Percentiles rank a stretch among this genome's conserved stretches.
Conservation (phyloP, 2,113 vertebrate species). For the Rhipidura dahli region DNA sequence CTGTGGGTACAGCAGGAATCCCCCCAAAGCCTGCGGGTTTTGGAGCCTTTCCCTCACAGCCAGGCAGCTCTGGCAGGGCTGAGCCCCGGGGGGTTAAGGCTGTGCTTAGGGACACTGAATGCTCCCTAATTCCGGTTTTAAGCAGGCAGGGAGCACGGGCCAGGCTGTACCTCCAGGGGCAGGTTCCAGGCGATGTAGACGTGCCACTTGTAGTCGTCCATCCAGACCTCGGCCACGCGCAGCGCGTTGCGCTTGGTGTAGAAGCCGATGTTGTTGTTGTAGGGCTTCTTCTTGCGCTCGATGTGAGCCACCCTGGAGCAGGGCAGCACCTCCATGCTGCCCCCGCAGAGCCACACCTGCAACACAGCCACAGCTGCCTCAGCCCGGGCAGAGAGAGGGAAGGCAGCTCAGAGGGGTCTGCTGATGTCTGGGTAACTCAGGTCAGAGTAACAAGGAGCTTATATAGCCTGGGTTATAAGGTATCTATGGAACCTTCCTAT, state of each 20-base stretch:
- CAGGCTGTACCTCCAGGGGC: conserved; percentile 83
- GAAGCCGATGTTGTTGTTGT: conserved; percentile 92
- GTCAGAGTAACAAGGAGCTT: no score
- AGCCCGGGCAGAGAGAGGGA: background rate
- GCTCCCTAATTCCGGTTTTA: background rate
- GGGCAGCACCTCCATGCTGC: conserved; percentile 97
- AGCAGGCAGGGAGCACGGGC: fast-evolving
- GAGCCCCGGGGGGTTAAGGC: fast-evolving
- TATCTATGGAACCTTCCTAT: no score
- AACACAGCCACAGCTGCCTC: background rate
- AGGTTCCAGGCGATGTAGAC: conserved; percentile 98
- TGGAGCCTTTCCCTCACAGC: background rate
- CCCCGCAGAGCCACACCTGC: conserved; percentile 96
- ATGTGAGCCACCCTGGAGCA: conserved; percentile 97
- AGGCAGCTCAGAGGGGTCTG: fast-evolving
- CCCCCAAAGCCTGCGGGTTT: background rate
- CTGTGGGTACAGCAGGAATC: background rate
- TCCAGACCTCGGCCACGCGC: conserved; percentile 96
- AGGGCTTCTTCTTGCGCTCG: conserved; percentile 92
- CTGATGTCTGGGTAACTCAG: no score
- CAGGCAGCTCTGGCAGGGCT: background rate
- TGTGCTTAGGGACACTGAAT: background rate
- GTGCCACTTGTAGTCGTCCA: conserved; percentile 94
- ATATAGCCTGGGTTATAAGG: no score
- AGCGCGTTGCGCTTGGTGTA: conserved; percentile 94